Evolutionary conservation across 2,888 invertebrate genomes (phyloP).

Genomic region (Noctua janthe): DNA sequence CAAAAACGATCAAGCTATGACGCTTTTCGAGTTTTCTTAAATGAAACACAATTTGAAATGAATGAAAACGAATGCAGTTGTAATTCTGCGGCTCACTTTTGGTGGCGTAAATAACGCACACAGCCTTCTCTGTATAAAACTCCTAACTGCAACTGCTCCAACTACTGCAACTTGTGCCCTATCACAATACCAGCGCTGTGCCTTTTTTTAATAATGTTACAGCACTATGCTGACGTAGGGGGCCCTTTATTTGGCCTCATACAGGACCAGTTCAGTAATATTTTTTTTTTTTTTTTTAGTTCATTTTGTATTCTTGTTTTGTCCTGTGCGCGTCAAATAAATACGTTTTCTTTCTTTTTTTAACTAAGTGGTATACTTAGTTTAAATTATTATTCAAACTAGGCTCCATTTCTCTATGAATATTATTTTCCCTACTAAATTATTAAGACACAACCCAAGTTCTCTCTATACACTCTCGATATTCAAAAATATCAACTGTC

Average conservation of each 20-base stretch:
- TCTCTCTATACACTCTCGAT: neutral
- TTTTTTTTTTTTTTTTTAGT: too few relatives aligned
- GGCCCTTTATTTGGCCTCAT: too few relatives aligned
- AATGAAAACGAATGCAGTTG: neutral
- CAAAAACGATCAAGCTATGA: neutral
- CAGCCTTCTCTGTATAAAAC: neutral
- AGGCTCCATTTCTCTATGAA: neutral
- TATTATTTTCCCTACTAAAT: conserved; percentile 1
- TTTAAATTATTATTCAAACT: neutral
- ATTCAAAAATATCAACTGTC: conserved; percentile 42
- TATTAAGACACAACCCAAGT: conserved; percentile 16
- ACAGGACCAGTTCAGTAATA: too few relatives aligned
- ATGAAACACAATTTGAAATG: neutral
- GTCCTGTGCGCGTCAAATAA: too few relatives aligned
- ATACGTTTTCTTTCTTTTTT: too few relatives aligned
- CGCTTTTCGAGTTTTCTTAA: neutral
- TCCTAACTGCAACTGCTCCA: too few relatives aligned
- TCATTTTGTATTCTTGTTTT: too few relatives aligned
- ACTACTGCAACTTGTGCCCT: too few relatives aligned
- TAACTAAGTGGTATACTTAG: neutral
- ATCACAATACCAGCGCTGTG: too few relatives aligned
- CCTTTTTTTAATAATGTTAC: too few relatives aligned
- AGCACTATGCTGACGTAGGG: too few relatives aligned
- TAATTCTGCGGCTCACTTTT: neutral
- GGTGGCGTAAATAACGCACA: neutral